These are phyloP conservation scores for Drosophila cardini DNA, from an alignment of 1,140 invertebrate genomes.

Conservation along the genomic window DNA sequence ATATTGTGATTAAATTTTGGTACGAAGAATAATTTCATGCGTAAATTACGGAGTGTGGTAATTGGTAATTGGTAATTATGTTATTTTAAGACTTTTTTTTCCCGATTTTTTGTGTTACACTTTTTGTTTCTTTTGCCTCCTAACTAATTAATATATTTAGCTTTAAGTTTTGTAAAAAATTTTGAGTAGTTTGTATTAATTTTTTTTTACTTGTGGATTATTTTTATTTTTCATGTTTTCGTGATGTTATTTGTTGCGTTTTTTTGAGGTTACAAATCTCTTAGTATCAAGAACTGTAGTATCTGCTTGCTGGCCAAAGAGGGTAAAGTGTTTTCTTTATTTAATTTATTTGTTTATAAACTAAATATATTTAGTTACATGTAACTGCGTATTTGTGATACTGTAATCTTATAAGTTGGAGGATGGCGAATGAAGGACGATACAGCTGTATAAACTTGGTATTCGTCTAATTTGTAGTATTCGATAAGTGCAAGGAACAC, in stretches of 20 bases:
- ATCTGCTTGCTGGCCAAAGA: not conserved
- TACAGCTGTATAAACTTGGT: not conserved
- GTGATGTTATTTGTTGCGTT: constrained; percentile 22
- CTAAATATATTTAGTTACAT: constrained; percentile 53
- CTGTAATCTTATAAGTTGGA: constrained; percentile 50
- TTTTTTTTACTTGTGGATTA: constrained; percentile 37
- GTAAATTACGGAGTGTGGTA: constrained; percentile 34
- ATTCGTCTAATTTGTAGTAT: constrained; percentile 48
- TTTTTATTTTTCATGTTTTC: constrained; percentile 24
- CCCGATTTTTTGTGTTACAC: constrained; percentile 14
- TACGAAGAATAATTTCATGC: constrained; percentile 36
- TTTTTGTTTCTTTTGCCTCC: constrained; percentile 27
- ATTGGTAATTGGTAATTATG: constrained; percentile 21
- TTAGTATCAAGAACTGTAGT: not conserved
- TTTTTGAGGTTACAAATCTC: not conserved
- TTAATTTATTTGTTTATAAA: constrained; percentile 34
- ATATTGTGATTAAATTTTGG: constrained; percentile 39
- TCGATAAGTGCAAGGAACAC: constrained; percentile 56
- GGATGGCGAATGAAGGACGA: constrained; percentile 18
- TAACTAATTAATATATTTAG: constrained; percentile 41
- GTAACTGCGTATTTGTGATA: constrained; percentile 72
- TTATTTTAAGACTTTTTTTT: constrained; percentile 21
- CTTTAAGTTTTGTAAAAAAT: constrained; percentile 43
- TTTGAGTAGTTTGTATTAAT: constrained; percentile 48
- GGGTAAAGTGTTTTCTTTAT: not conserved